Evolutionary conservation across 2,113 vertebrate genomes (phyloP).

Genomic region (Galemys pyrenaicus): DNA sequence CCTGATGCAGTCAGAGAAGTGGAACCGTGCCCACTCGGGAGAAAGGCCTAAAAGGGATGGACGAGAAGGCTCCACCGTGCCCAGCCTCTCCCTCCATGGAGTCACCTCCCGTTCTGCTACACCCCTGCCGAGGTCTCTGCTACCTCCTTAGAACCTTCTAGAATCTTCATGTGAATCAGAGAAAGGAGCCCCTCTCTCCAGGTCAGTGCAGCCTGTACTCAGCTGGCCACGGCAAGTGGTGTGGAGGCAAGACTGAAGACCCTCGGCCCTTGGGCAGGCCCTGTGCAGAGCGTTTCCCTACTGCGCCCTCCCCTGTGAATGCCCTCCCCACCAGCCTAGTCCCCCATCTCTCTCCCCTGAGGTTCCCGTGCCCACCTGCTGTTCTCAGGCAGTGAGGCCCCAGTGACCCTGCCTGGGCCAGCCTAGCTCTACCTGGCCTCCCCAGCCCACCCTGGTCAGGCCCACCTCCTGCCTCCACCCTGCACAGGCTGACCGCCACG

Average conservation of each 20-base stretch:
- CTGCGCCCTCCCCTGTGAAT: no score
- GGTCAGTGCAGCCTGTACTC: not conserved
- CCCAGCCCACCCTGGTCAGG: no score
- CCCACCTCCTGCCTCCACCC: no score
- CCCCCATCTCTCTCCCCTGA: not conserved
- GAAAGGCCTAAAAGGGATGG: not conserved
- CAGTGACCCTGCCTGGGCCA: no score
- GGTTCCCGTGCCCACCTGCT: not conserved
- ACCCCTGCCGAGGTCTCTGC: not conserved
- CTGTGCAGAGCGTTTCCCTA: accelerated
- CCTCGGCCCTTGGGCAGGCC: not conserved
- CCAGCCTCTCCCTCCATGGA: not conserved
- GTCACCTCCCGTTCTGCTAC: not conserved
- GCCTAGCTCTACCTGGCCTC: no score
- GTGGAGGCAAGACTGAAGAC: not conserved
- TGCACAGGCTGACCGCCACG: no score
- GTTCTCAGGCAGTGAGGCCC: no score
- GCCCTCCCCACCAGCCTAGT: accelerated
- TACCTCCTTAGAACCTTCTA: not conserved
- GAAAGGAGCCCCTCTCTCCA: not conserved
- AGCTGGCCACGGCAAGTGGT: accelerated
- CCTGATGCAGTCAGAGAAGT: conserved; percentile 56
- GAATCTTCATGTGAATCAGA: not conserved
- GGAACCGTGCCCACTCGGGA: conserved; percentile 41
- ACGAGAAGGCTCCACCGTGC: not conserved